Conservation (phyloP, 2,888 invertebrate genomes). For the Leptopilina drosophilae region DNA sequence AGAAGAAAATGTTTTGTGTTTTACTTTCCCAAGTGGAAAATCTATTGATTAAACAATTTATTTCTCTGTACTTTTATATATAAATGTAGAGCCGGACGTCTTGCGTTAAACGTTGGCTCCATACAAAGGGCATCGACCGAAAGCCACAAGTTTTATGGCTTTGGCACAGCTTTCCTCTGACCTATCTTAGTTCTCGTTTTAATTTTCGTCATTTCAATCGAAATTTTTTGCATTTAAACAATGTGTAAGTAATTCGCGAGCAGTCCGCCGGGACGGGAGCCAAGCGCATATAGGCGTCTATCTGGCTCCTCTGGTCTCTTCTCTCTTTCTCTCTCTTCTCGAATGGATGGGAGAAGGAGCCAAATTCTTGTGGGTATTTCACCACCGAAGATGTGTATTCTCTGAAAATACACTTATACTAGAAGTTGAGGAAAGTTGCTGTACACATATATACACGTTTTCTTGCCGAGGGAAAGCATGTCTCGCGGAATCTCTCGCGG, state of each 20-base stretch:
- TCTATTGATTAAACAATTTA: too few species aligned
- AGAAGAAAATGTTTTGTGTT: too few species aligned
- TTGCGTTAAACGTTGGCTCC: constrained; percentile 20
- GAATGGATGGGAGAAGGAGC: constrained; percentile 36
- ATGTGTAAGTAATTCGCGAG: constrained; percentile 60
- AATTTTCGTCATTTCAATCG: constrained; percentile 67
- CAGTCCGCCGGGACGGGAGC: constrained; percentile 51
- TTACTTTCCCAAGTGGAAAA: too few species aligned
- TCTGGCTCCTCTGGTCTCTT: constrained; percentile 47
- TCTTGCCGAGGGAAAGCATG: constrained; percentile 36
- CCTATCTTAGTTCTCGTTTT: constrained; percentile 59
- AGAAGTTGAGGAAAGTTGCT: not conserved
- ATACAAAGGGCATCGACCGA: constrained; percentile 43
- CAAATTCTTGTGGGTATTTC: constrained; percentile 41
- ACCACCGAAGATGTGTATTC: not conserved
- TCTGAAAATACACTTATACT: constrained; percentile 19
- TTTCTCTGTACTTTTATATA: too few species aligned
- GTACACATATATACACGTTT: not conserved
- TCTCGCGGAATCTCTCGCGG: constrained; percentile 42
- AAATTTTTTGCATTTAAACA: constrained; percentile 64
- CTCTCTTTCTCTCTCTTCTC: not conserved
- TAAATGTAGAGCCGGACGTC: not conserved
- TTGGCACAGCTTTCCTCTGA: constrained; percentile 64
- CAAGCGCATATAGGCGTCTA: constrained; percentile 52
- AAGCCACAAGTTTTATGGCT: constrained; percentile 63